phyloP scores from a whole-genome alignment of 1,140 invertebrate species.

The Drosophila tsacasi region DNA sequence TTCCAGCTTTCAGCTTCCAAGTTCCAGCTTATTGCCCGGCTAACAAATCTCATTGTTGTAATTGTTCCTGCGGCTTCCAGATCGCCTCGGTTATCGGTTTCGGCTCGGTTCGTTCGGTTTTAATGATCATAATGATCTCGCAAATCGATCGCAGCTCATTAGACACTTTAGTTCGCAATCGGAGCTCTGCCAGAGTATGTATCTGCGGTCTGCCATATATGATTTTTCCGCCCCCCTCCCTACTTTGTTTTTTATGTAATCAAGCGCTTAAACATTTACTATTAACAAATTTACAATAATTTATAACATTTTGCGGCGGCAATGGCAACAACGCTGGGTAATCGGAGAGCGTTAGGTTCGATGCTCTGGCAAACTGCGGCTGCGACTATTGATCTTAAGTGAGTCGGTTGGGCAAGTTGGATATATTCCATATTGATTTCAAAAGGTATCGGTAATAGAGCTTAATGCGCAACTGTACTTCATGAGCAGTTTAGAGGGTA shows the following conservation, averaged over 20 bases:
- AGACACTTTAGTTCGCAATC: slow-evolving; percentile 37
- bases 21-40: slow-evolving; percentile 45
- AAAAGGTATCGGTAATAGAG: not conserved
- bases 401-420: slow-evolving; percentile 46
- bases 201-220: slow-evolving; percentile 18
- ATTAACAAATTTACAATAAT: slow-evolving; percentile 63
- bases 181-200: slow-evolving; percentile 1
- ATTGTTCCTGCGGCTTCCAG: slow-evolving; percentile 58
- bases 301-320: slow-evolving; percentile 40
- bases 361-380: slow-evolving; percentile 35
- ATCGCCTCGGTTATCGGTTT: slow-evolving; percentile 26
- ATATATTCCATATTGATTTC: slow-evolving; percentile 9
- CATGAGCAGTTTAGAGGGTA: not conserved
- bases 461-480: slow-evolving; percentile 27
- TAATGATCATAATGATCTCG: slow-evolving; percentile 47
- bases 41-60: slow-evolving; percentile 60
- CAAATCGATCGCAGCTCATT: slow-evolving; percentile 64
- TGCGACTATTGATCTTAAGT: slow-evolving; percentile 45
- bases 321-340: slow-evolving; percentile 14
- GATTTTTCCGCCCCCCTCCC: too few relatives aligned
- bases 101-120: slow-evolving; percentile 24
- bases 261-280: slow-evolving; percentile 65
- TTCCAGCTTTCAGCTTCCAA: slow-evolving; percentile 33
- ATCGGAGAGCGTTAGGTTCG: slow-evolving; percentile 34
- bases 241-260: slow-evolving; percentile 48